Evolutionary conservation across 2,113 vertebrate species (phyloP).

Genomic region (Pterophyllum scalare): DNA sequence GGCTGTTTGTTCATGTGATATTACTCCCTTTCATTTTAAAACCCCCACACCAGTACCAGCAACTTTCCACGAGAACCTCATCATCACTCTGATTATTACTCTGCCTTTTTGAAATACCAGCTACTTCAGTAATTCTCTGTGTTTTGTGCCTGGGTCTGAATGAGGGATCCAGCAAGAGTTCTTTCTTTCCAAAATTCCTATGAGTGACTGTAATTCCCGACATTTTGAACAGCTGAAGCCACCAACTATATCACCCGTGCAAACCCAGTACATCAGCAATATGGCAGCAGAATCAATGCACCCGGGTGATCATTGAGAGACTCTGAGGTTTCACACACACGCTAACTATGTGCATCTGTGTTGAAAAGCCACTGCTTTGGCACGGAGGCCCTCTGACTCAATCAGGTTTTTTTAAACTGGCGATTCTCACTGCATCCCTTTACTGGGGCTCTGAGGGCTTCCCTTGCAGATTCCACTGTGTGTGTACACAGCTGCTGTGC

Average conservation of each 20-base stretch:
- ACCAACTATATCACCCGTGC: conserved; percentile 33
- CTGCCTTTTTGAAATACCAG: conserved; percentile 11
- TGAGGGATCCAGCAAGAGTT: background rate
- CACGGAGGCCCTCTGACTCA: conserved; percentile 58
- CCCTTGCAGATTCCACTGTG: conserved; percentile 71
- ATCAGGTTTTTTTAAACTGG: conserved; percentile 41
- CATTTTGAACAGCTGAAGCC: conserved; percentile 39
- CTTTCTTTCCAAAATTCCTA: conserved; percentile 1
- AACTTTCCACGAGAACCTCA: conserved; percentile 19
- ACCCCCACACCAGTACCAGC: background rate
- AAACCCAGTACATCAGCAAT: conserved; percentile 30
- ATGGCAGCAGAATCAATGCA: conserved; percentile 53
- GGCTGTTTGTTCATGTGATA: background rate
- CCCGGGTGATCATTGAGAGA: conserved; percentile 39
- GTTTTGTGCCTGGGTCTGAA: conserved; percentile 10
- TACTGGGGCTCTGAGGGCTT: conserved; percentile 71
- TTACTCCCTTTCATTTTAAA: background rate
- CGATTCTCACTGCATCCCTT: conserved; percentile 60
- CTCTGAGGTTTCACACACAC: conserved; percentile 58
- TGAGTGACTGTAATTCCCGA: conserved; percentile 45
- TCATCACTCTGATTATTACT: conserved; percentile 13
- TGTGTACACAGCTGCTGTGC: conserved; percentile 84
- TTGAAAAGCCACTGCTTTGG: conserved; percentile 68
- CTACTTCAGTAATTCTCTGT: background rate
- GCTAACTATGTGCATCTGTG: conserved; percentile 70